Conservation (phyloP, 2,113 vertebrate species). For the Rhinoderma darwinii region DNA sequence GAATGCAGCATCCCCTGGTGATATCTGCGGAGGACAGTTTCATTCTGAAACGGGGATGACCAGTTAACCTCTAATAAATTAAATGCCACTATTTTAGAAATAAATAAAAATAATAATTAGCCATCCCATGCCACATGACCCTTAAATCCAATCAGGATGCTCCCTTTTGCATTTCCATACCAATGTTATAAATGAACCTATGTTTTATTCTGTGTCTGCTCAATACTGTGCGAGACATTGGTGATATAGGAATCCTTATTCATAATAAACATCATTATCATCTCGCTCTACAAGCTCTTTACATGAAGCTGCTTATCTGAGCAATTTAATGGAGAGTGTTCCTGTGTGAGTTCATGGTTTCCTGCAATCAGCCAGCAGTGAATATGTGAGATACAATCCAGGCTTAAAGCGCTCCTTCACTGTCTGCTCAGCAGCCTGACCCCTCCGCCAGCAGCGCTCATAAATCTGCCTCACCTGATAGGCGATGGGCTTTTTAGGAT, state of each 20-base stretch:
- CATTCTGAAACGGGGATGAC: neutral
- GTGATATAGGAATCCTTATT: neutral
- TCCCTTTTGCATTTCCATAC: neutral
- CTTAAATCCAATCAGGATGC: neutral
- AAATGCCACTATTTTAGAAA: neutral
- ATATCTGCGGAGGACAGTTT: neutral
- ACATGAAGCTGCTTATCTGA: conserved; percentile 70
- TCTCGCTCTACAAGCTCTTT: conserved; percentile 61
- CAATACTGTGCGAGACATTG: neutral
- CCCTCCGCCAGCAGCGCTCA: conserved; percentile 68
- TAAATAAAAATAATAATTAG: neutral
- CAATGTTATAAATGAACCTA: neutral
- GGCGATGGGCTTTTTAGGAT: conserved; percentile 87
- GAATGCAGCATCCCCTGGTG: neutral
- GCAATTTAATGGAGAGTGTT: conserved; percentile 73
- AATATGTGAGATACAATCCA: conserved; percentile 69
- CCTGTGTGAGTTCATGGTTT: conserved; percentile 68
- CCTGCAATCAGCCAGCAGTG: conserved; percentile 66
- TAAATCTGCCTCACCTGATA: conserved; percentile 84
- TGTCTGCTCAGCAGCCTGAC: conserved; percentile 68
- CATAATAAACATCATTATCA: conserved; percentile 8
- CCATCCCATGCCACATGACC: no score
- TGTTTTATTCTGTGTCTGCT: neutral
- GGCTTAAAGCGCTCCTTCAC: conserved; percentile 65
- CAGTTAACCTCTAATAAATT: neutral